Evolutionary conservation across 2,888 invertebrate genomes (phyloP).

Genomic region (Apodemia mormo): DNA sequence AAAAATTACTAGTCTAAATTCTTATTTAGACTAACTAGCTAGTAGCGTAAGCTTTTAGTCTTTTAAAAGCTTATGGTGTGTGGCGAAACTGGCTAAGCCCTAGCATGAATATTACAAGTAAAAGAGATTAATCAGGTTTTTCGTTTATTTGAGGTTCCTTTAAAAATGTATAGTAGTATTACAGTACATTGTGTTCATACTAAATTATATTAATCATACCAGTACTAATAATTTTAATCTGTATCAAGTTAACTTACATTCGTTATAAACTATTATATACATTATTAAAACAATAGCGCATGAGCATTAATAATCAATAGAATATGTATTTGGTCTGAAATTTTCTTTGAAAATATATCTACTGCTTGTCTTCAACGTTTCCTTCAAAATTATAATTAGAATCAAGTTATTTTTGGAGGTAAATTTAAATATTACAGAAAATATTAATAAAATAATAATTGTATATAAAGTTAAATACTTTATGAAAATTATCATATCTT

Average conservation of each 20-base stretch:
- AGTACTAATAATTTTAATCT: conserved; percentile 15
- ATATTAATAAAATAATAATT: no score
- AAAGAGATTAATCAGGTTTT: background rate
- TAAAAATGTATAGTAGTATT: conserved; percentile 17
- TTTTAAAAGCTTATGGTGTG: no score
- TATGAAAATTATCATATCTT: no score
- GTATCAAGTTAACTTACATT: conserved; percentile 10
- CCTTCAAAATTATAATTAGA: no score
- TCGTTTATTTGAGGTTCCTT: conserved; percentile 19
- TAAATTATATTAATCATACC: conserved; percentile 7
- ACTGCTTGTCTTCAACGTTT: background rate
- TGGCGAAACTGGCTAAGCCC: no score
- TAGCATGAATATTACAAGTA: background rate
- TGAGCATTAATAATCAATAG: conserved; percentile 8
- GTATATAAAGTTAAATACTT: no score
- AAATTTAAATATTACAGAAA: no score
- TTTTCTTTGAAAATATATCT: background rate
- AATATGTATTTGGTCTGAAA: conserved; percentile 9
- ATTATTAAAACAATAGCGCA: conserved; percentile 12
- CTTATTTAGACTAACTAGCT: no score
- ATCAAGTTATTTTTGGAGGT: no score
- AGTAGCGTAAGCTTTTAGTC: no score
- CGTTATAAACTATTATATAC: conserved; percentile 10
- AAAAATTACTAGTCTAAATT: no score
- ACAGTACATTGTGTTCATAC: conserved; percentile 8